Evolutionary conservation across 2,888 invertebrate species (phyloP).

Genomic region (Orthosia gothica): DNA sequence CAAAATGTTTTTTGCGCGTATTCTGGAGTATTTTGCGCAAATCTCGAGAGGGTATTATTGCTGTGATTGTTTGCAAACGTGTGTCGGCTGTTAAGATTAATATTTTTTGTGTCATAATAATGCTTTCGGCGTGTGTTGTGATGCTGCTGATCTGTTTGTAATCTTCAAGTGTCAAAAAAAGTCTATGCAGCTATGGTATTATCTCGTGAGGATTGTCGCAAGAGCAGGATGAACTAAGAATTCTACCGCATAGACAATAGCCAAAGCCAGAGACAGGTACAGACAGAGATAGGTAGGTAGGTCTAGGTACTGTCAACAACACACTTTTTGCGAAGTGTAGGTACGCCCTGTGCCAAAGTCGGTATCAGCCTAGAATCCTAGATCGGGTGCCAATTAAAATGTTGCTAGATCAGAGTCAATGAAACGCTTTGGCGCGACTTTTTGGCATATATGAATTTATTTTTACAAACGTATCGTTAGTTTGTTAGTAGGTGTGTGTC

Average conservation of each 20-base stretch:
- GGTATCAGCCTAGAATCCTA: no score
- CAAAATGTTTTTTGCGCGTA: conserved; percentile 71
- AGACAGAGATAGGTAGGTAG: background rate
- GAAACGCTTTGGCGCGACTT: no score
- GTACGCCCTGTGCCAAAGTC: no score
- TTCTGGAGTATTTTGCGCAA: conserved; percentile 75
- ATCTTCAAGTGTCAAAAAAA: conserved; percentile 38
- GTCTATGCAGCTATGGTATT: background rate
- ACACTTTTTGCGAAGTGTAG: no score
- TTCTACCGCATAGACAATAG: background rate
- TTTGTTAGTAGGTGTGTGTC: no score
- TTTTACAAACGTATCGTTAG: no score
- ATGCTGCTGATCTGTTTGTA: conserved; percentile 43
- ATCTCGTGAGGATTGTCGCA: background rate
- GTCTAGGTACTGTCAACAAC: no score
- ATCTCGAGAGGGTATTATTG: conserved; percentile 69
- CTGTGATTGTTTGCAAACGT: conserved; percentile 65
- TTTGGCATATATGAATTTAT: no score
- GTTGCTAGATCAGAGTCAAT: no score
- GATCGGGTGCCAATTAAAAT: no score
- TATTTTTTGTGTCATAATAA: conserved; percentile 55
- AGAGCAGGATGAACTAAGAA: background rate
- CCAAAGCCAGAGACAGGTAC: no score
- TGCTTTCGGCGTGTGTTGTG: conserved; percentile 45
- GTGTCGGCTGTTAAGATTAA: conserved; percentile 52